These are phyloP conservation scores for Sebastes oblongus DNA, from an alignment of 2,797 vertebrate genomes.

Conservation along the genomic window DNA sequence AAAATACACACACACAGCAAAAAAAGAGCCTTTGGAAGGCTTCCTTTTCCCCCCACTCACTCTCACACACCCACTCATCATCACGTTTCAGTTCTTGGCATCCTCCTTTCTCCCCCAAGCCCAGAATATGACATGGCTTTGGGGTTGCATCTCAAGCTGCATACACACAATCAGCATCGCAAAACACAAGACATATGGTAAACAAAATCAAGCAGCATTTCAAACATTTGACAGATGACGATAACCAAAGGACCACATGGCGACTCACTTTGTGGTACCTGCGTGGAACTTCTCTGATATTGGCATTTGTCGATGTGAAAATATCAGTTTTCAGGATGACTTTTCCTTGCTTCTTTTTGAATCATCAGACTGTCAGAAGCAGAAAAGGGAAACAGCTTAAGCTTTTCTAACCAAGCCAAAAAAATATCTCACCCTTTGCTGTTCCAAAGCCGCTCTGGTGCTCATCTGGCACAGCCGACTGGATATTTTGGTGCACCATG, in stretches of 20 bases:
- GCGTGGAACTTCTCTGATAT: conserved; percentile 1
- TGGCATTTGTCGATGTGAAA: background rate
- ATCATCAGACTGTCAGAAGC: background rate
- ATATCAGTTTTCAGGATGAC: background rate
- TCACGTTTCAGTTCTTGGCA: conserved; percentile 73
- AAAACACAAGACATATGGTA: conserved; percentile 59
- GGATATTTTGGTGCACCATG: conserved; percentile 43
- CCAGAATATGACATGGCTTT: conserved; percentile 76
- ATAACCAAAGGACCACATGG: conserved; percentile 41
- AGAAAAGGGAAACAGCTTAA: conserved; percentile 2
- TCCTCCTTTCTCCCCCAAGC: conserved; percentile 58
- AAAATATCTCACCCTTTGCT: conserved; percentile 6
- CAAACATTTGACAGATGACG: conserved; percentile 41
- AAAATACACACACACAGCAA: conserved; percentile 30
- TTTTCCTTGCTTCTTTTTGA: conserved; percentile 18
- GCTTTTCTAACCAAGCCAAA: conserved; percentile 6
- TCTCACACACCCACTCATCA: conserved; percentile 71
- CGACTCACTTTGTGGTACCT: conserved; percentile 24
- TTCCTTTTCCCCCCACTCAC: conserved; percentile 52
- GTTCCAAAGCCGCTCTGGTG: conserved; percentile 35
- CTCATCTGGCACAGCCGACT: conserved; percentile 28
- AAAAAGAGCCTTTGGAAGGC: conserved; percentile 53
- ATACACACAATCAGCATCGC: conserved; percentile 54
- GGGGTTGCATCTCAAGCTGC: conserved; percentile 66
- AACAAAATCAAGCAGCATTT: conserved; percentile 52